Evolutionary conservation across 2,113 vertebrate species (phyloP).

Genomic region (Tachysurus vachellii): DNA sequence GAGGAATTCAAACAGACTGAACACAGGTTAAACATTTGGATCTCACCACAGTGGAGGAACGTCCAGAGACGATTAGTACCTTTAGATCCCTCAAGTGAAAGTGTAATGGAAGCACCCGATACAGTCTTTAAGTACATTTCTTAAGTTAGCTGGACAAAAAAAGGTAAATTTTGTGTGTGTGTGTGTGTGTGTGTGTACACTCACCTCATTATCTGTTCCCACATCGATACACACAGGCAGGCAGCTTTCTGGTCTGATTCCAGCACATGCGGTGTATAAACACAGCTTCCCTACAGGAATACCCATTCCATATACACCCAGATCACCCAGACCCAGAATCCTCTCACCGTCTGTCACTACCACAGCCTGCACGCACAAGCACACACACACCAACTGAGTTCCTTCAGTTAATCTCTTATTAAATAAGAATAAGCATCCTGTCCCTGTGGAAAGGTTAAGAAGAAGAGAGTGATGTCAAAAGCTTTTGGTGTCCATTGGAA

Average conservation of each 20-base stretch:
- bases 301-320: conserved; percentile 97
- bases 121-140: no score
- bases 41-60: no score
- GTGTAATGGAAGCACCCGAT: no score
- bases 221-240: conserved; percentile 94
- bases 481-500: no score
- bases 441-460: neutral
- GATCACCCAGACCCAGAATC: conserved; percentile 92
- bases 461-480: no score
- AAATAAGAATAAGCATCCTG: neutral
- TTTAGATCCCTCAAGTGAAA: no score
- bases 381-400: neutral
- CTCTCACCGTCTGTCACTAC: conserved; percentile 97
- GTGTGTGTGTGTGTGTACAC: conserved; percentile 37
- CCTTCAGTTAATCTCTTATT: neutral
- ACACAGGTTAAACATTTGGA: no score
- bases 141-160: no score
- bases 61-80: no score
- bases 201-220: conserved; percentile 89
- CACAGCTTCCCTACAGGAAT: conserved; percentile 96
- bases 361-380: conserved; percentile 79
- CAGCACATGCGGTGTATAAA: conserved; percentile 93
- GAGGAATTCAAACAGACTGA: no score
- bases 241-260: conserved; percentile 88
- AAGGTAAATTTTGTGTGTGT: no score